A percentile compares a stretch with the other conserved stretches of the same genome.
Conservation (phyloP, 1,140 invertebrate species). For the Drosophila tropicalis region DNA sequence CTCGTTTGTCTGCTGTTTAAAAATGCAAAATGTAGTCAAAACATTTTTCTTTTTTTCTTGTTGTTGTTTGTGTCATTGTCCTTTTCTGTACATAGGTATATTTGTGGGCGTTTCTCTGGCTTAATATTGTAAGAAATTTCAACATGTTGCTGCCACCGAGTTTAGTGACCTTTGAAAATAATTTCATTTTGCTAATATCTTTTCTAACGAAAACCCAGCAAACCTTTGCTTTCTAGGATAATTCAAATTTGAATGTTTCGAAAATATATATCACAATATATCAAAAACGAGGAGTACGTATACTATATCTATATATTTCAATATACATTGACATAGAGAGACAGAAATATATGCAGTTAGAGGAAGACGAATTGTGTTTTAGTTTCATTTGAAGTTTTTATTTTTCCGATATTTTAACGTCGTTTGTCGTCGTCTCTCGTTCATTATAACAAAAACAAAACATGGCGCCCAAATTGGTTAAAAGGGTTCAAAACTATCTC, state of each 20-base stretch:
- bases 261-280: constrained; percentile 33
- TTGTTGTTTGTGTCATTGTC: constrained; percentile 53
- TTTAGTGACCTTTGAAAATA: constrained; percentile 17
- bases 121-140: neutral
- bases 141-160: constrained; percentile 1
- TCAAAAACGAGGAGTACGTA: constrained; percentile 52
- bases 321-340: neutral
- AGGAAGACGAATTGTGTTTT: constrained; percentile 15
- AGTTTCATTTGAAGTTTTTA: neutral
- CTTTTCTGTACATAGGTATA: constrained; percentile 30
- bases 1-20: constrained; percentile 30
- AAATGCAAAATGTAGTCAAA: constrained; percentile 40
- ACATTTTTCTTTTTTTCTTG: neutral
- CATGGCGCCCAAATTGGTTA: constrained; percentile 49
- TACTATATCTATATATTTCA: constrained; percentile 34
- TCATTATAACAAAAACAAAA: neutral
- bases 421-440: neutral
- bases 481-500: constrained; percentile 41
- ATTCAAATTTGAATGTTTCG: constrained; percentile 67
- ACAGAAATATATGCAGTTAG: neutral
- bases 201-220: constrained; percentile 8
- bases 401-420: neutral
- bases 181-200: neutral
- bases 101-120: neutral
- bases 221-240: constrained; percentile 40